These are phyloP conservation scores for Apistogramma diplotaenia DNA, from an alignment of 2,113 vertebrate species.

Conservation along the genomic window DNA sequence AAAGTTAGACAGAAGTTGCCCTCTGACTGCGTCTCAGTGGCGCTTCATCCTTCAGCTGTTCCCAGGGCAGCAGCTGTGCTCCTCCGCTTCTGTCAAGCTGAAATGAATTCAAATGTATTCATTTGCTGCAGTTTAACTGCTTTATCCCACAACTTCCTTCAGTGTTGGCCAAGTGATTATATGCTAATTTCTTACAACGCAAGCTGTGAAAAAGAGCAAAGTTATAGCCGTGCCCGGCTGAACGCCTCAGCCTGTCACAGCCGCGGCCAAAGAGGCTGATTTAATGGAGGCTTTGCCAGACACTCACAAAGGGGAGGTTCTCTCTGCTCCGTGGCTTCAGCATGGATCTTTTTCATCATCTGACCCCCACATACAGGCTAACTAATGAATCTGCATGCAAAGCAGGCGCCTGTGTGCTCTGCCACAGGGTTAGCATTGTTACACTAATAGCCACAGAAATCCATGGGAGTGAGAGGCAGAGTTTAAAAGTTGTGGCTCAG, in stretches of 20 bases:
- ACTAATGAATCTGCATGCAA: slow-evolving; percentile 6
- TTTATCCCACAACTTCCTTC: slow-evolving; percentile 30
- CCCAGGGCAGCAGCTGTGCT: slow-evolving; percentile 40
- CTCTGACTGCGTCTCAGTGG: no score
- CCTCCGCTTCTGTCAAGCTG: not conserved
- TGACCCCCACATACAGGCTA: not conserved
- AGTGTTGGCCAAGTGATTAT: slow-evolving; percentile 29
- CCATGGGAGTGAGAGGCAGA: not conserved
- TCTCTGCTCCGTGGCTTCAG: not conserved
- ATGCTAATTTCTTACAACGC: slow-evolving; percentile 53
- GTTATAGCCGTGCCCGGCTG: not conserved
- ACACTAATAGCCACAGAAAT: slow-evolving; percentile 4
- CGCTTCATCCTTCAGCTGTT: no score
- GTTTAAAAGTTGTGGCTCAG: slow-evolving; percentile 26
- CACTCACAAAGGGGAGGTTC: not conserved
- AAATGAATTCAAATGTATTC: slow-evolving; percentile 61
- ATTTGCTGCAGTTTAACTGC: slow-evolving; percentile 45
- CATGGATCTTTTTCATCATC: slow-evolving; percentile 9
- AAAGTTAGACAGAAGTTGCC: no score
- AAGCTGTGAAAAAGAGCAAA: slow-evolving; percentile 43
- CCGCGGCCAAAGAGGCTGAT: slow-evolving; percentile 18
- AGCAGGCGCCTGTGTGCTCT: not conserved
- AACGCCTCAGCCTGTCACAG: slow-evolving; percentile 24
- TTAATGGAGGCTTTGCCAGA: slow-evolving; percentile 17
- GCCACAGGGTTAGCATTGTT: not conserved